These are phyloP conservation scores for Meriones psammophilus DNA, from an alignment of 2,797 vertebrate species.

Conservation along the genomic window DNA sequence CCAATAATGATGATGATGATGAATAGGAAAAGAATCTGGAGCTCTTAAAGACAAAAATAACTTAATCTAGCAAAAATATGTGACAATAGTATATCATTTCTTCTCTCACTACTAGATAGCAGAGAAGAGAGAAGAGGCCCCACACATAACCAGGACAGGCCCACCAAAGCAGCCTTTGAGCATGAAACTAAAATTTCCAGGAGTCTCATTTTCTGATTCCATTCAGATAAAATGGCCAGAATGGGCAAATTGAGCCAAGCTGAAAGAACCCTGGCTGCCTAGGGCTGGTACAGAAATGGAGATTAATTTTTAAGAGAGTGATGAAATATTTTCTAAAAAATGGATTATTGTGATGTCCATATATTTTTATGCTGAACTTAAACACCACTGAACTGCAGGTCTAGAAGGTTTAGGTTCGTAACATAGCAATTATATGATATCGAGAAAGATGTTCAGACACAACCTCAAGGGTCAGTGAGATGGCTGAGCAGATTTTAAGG, in stretches of 20 bases:
- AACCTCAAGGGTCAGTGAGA: neutral
- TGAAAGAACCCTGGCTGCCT: neutral
- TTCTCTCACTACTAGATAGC: neutral
- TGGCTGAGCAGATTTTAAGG: neutral
- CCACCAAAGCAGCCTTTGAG: neutral
- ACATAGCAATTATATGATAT: neutral
- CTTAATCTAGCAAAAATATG: constrained; percentile 7
- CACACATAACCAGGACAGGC: fast-evolving
- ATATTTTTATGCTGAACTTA: neutral
- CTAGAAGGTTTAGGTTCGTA: constrained; percentile 4
- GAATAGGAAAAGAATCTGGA: neutral
- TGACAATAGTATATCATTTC: neutral
- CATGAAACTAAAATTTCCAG: neutral
- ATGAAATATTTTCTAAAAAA: constrained; percentile 17
- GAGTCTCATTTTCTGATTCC: neutral
- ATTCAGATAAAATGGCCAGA: neutral
- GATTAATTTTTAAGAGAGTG: neutral
- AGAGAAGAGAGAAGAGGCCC: neutral
- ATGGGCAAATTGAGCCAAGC: neutral
- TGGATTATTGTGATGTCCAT: neutral
- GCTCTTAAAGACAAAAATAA: constrained; percentile 32
- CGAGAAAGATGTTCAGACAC: constrained; percentile 18
- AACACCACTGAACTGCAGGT: neutral
- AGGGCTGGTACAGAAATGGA: neutral
- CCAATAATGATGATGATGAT: too few relatives aligned